Evolutionary conservation across 2,888 invertebrate genomes (phyloP), one percentile per base, ranked within the genome.

Genomic region (Drosophila nr. fundita): DNA sequence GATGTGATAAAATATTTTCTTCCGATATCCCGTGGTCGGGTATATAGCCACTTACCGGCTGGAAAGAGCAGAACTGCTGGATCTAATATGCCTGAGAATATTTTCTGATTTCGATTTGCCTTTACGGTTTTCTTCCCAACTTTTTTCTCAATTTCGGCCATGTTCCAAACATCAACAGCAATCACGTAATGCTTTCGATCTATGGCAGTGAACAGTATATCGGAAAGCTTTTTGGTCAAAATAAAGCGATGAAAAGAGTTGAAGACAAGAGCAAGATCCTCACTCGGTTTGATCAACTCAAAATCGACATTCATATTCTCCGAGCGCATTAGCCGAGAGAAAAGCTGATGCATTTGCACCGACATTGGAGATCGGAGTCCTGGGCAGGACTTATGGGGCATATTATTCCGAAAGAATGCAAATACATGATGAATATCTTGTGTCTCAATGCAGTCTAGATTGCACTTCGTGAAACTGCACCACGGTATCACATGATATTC

Each of bases 161-260:
- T 18, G 5, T 76, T 68, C 32, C 65, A 87, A 5, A 83, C 73
- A 15, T 91, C 89, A 8, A 91, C 68, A 6, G 78, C 40, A 2
- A 91, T 49, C 0, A 80, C 70, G 32, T 89, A 90, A 10, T 68
- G 59, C 30, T 78, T 70, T n/a, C 30, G 62, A n/a, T 71, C 70
- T 27, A 89, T 32, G 0, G 68, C 72, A 18, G 62, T 50, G 24
- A 76, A 80, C 3, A 91, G 57, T 4, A 38, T 68, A 4, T 76
- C 54, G 4, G 80, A 70, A 79, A 87, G 73, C 0, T 66, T 42
- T 5, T 76, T 63, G 5, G 83, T 90, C 18, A 91, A 66, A 13
- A 90, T 78, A 45, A 68, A 91, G 13, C 91, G 91, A 75, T 90
- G 90, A 45, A 90, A 73, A 11, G 82, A 80, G 54, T 91, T 91